Evolutionary conservation across 2,888 invertebrate genomes (phyloP), one percentile per base, ranked within the genome.

Genomic region (Ennomos fuscantarius): DNA sequence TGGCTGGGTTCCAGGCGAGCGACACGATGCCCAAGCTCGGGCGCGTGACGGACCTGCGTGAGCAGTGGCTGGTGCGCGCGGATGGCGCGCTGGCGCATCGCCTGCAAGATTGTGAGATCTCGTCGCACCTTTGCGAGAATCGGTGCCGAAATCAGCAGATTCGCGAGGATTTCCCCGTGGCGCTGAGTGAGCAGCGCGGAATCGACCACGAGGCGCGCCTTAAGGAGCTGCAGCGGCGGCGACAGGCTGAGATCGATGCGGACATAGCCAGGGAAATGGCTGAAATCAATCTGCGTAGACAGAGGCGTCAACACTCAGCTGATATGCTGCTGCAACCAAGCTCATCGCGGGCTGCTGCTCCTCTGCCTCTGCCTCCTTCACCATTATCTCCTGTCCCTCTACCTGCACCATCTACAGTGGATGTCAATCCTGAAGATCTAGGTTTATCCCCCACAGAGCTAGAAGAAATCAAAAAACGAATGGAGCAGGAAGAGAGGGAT

Each of bases 21-120:
- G 91, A 89, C 61, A 91, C 92, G 35, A 87, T 92, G 91, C 92
- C 92, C 8, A 92, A 92, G 74, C 78, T 89, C 49, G 92, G 92
- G 59, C 92, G 86, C 62, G 92, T 92, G 65, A 91, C 89, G 13
- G 92, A 90, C 56, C 73, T 92, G 41, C 83, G 91, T 34, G 89
- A 92, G 73, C 91, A 92, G 75, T 92, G 92, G 92, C 72, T 92
- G 55, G 91, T 92, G 66, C 83, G 91, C 1, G 69, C 92, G 1
- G 92, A 92, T 65, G 92, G 91, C 0, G 92, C 91, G 32, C 80
- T 92, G 41, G 92, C 92, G 8, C 89, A 92, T 65, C 84, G 88
- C 2, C 74, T 93, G 41, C 92, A 93, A 65, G 92, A 93, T 71
- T 86, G 91, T 1, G 92, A 93, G 71, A 92, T 92, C 54, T 89